Base-by-base conservation (phyloP, 2,797 vertebrate genomes). In the Buceros bicornis region DNA sequence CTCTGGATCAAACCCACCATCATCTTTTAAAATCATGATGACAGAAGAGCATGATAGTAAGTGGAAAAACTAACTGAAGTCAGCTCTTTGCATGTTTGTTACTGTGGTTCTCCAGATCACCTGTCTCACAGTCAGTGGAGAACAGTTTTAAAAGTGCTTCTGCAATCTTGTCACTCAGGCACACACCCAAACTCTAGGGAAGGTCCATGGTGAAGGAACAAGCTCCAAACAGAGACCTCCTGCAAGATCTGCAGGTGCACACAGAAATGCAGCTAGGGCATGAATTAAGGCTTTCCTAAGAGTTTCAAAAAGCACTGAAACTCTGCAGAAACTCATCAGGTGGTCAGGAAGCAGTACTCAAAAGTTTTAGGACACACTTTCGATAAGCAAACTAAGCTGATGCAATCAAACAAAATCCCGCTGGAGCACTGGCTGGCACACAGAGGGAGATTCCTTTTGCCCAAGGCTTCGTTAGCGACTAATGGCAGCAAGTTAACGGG, bases 151-250 rank as follows among this genome's bases (percentile, higher is more conserved):
- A 20, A 86, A 87, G 42, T 31, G n/a, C 29, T 29, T 70, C 62
- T 57, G 35, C 25, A 71, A 50, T 11, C 0, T 1, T 31, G 29
- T 47, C 2, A 1, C 37, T 53, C 24, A 31, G 40, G 48, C 53
- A 77, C 22, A 58, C 47, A 69, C 33, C 58, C 51, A 35, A 80
- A 35, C 26, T 29, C 8, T 29, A 56, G 25, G n/a, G 14, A 69
- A 76, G 31, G 62, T 15, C 54, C 12, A 1, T 3, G 10, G 24
- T 25, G n/a, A 58, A 84, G 66, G 37, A 87, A 70, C 7, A 7
- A 62, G 47, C n/a, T 54, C 8, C 29, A 77, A 18, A 26, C 2
- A 16, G 21, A 80, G n/a, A 8, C 16, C 31, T 78, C 45, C 65
- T 21, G 35, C 54, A 61, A 87, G 47, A 57, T 60, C 61, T 3